A percentile compares a stretch with the other conserved stretches of the same genome.
phyloP scores from a whole-genome alignment of 2,797 vertebrate species.

The Champsocephalus gunnari region DNA sequence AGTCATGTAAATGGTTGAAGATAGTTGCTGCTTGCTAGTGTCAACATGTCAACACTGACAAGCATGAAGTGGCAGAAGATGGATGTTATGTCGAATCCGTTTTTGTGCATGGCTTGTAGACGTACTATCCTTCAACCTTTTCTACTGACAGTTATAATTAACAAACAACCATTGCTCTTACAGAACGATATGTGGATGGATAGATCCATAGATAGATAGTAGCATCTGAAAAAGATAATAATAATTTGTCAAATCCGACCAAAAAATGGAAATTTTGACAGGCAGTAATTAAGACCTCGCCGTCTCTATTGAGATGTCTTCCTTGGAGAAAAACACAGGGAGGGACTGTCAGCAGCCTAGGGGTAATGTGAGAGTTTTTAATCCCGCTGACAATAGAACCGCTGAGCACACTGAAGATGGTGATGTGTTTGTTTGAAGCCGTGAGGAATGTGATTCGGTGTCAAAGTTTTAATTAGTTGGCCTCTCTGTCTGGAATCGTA shows the following conservation, averaged over 20 bases:
- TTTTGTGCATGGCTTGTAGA: too few relatives aligned
- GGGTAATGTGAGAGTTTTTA: constrained; percentile 52
- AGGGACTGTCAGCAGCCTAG: constrained; percentile 39
- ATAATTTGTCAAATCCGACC: constrained; percentile 1
- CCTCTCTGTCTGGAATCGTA: constrained; percentile 26
- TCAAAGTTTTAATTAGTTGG: constrained; percentile 61
- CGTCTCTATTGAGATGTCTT: constrained; percentile 35
- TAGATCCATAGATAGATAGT: background rate
- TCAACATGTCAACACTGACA: background rate
- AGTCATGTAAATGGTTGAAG: too few relatives aligned
- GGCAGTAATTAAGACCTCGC: constrained; percentile 51
- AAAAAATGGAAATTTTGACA: constrained; percentile 20
- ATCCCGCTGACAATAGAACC: constrained; percentile 57
- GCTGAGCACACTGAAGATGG: constrained; percentile 43
- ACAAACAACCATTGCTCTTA: too few relatives aligned
- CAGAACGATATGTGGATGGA: constrained; percentile 3
- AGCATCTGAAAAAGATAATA: background rate
- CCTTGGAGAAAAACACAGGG: constrained; percentile 37
- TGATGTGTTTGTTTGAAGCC: constrained; percentile 32
- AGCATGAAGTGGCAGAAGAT: background rate
- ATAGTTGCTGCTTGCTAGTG: too few relatives aligned
- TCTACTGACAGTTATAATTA: too few relatives aligned
- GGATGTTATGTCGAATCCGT: background rate
- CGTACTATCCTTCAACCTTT: background rate
- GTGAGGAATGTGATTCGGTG: constrained; percentile 40